Evolutionary conservation across 2,113 vertebrate species (phyloP).

Genomic region (Rutilus rutilus): DNA sequence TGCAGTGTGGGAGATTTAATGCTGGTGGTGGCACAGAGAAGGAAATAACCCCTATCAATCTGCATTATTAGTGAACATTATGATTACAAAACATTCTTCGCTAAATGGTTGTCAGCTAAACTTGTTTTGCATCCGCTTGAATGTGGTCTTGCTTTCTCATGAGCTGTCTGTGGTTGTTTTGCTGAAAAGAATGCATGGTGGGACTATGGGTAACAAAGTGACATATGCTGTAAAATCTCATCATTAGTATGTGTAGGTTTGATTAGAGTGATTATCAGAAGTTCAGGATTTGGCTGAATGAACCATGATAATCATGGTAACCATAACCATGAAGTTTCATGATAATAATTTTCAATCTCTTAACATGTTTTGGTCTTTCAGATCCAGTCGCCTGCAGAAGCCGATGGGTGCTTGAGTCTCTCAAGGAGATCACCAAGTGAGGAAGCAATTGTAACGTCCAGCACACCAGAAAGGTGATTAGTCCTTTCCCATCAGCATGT

Average conservation of each 20-base stretch:
- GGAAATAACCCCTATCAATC: neutral
- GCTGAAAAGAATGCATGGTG: conserved; percentile 12
- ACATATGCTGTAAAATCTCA: neutral
- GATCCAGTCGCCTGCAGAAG: conserved; percentile 52
- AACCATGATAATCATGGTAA: too few relatives aligned
- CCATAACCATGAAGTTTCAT: too few relatives aligned
- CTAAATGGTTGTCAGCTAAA: neutral
- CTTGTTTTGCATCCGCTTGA: conserved; percentile 23
- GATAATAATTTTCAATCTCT: neutral
- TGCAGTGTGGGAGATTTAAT: neutral
- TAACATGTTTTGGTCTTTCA: conserved; percentile 15
- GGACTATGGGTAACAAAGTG: neutral
- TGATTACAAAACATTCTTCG: neutral
- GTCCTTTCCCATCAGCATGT: neutral
- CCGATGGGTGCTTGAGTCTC: conserved; percentile 66
- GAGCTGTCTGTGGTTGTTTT: conserved; percentile 15
- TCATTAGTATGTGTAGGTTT: neutral
- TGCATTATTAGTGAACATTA: neutral
- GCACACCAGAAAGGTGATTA: conserved; percentile 81
- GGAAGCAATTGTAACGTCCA: conserved; percentile 57
- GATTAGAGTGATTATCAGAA: neutral
- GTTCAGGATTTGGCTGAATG: neutral
- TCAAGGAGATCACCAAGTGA: conserved; percentile 69
- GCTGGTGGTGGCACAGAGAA: neutral
- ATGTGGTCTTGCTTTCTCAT: neutral